A percentile compares a stretch with the other conserved stretches of the same genome.
These are phyloP conservation scores for Perizoma flavofasciatum DNA, from an alignment of 2,888 invertebrate species.

Conservation along the genomic window DNA sequence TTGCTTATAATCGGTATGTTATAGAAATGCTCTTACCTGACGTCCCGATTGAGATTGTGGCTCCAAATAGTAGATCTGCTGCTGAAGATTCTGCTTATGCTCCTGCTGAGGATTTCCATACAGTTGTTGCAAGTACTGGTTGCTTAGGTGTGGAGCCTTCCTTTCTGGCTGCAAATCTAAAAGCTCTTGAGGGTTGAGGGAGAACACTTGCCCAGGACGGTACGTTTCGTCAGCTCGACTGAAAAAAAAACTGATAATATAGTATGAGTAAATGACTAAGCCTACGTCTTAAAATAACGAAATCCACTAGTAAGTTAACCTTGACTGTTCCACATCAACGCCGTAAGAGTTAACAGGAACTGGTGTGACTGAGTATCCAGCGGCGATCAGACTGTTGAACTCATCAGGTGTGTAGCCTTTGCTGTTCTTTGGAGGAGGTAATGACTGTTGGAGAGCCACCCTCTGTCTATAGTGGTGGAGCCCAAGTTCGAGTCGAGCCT, in stretches of 20 bases:
- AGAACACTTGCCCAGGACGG: constrained; percentile 76
- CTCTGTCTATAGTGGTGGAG: constrained; percentile 35
- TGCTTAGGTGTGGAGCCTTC: constrained; percentile 62
- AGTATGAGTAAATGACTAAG: background rate
- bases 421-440: constrained; percentile 45
- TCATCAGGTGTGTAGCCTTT: constrained; percentile 46
- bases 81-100: constrained; percentile 68
- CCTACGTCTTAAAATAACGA: constrained; percentile 15
- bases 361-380: constrained; percentile 45
- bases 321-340: constrained; percentile 29
- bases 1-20: too few species aligned
- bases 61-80: constrained; percentile 71
- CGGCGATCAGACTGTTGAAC: constrained; percentile 42
- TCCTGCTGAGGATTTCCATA: constrained; percentile 66
- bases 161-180: constrained; percentile 74
- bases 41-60: constrained; percentile 68
- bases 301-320: constrained; percentile 34
- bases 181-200: constrained; percentile 70
- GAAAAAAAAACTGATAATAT: constrained; percentile 34
- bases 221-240: constrained; percentile 68
- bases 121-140: constrained; percentile 67
- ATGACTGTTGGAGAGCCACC: constrained; percentile 32
- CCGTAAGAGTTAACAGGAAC: constrained; percentile 38
- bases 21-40: constrained; percentile 48
- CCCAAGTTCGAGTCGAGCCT: constrained; percentile 28